Base-by-base conservation (phyloP, 2,113 vertebrate genomes). In the Willisornis vidua region DNA sequence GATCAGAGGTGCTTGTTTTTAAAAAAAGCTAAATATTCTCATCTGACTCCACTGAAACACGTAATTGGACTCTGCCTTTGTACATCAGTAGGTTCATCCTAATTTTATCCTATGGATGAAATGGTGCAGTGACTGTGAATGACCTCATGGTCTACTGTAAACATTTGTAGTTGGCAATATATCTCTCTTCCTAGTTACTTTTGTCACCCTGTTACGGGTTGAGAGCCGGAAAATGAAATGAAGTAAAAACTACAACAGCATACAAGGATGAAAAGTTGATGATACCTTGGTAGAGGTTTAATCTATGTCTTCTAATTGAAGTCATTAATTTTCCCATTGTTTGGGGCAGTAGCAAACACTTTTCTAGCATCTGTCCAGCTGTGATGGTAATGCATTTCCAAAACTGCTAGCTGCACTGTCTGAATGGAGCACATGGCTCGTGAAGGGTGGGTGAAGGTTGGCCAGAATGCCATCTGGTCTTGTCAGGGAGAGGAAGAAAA, bases 391-490 rank as follows among this genome's bases (percentile, higher is more conserved):
- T 26, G 23, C 57, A 33, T 35, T 85, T 77, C 75, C 63, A 81
- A 45, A 58, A 71, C 59, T 87, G 37, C 46, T 82, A 52, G 33
- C 19, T 73, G 39, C 35, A 22, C 12, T 63, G 37, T 28, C 72
- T 67, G 78, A 41, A 62, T 16, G 1, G 2, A 90, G 52, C 19
- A 17, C 39, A 16, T 59, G 71, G 55, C 43, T 90, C 0, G 2
- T 95, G 91, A 94, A 96, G 81, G 91, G 11, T 96, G 87, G 25
- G 33, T 0, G 1, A 93, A 93, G 85, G 89, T 70, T 91, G 81
- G 39, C 78, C 94, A 63, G 33, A 48, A 76, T 59, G 68, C 41
- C 87, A 90, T 93, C 90, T 96, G 87, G 33, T 70, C 59, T 59
- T 90, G 55, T 86, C 88, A 85, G 57, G 33, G 33, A 83, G 46